phyloP scores from a whole-genome alignment of 2,888 invertebrate species.

The Netelia virgata region DNA sequence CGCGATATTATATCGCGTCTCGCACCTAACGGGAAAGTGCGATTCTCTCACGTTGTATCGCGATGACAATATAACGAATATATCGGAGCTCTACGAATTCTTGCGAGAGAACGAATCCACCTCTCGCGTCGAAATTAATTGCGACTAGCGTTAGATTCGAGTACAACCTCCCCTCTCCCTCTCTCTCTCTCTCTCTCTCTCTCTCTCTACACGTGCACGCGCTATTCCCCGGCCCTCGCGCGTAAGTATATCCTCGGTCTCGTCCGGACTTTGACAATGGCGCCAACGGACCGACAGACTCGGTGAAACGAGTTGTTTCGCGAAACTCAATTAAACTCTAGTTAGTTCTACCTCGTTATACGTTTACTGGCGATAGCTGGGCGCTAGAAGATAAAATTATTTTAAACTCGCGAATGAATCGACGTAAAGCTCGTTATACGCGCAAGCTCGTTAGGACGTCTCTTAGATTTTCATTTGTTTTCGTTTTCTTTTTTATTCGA shows the following conservation, averaged over 20 bases:
- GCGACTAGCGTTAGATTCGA: constrained; percentile 15
- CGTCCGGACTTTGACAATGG: constrained; percentile 41
- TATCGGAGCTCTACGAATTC: constrained; percentile 34
- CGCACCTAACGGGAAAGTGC: neutral
- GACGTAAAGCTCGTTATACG: too few relatives aligned
- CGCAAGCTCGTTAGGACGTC: too few relatives aligned
- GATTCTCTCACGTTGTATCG: neutral
- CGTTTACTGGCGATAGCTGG: neutral
- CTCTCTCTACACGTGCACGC: neutral
- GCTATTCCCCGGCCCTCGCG: neutral
- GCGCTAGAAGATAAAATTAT: neutral
- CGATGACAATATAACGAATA: constrained; percentile 37
- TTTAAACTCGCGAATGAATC: neutral
- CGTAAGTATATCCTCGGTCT: constrained; percentile 7
- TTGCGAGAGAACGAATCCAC: constrained; percentile 9
- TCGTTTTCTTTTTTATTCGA: too few relatives aligned
- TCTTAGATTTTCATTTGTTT: too few relatives aligned
- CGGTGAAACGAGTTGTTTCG: constrained; percentile 38
- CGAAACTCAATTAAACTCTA: constrained; percentile 56
- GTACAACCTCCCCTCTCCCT: neutral
- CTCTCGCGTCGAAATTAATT: constrained; percentile 49
- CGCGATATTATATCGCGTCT: neutral
- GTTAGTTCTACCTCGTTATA: constrained; percentile 42
- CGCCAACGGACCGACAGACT: constrained; percentile 3
- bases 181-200: neutral